phyloP scores from a whole-genome alignment of 2,797 vertebrate genomes.

The Mycteria americana region DNA sequence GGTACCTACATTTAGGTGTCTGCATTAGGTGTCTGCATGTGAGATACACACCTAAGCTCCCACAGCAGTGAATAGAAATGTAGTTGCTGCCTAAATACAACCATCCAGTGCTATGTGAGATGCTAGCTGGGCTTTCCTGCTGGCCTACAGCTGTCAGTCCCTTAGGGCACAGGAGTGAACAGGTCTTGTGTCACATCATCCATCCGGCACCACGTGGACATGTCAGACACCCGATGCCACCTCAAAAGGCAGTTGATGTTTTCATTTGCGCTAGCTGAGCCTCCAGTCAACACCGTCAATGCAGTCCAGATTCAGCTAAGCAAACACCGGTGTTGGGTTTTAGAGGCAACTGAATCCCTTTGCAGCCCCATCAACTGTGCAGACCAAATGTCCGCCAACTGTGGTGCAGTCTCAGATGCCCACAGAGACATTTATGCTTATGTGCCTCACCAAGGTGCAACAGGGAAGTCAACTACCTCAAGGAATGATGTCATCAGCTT shows the following conservation, averaged over 20 bases:
- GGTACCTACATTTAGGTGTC: background rate
- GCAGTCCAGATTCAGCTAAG: background rate
- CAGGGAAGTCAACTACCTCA: background rate
- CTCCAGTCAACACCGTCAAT: background rate
- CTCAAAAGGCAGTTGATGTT: background rate
- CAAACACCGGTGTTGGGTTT: background rate
- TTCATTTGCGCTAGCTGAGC: background rate
- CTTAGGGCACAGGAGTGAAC: background rate
- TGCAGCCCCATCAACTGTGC: background rate
- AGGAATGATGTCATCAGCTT: background rate
- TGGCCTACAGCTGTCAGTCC: background rate
- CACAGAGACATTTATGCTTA: background rate
- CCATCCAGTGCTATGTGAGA: background rate
- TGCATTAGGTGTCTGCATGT: background rate
- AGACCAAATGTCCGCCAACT: background rate
- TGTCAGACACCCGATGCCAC: background rate
- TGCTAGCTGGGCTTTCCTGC: background rate
- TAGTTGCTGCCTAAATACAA: background rate
- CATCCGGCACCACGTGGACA: accelerated
- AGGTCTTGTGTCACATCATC: background rate
- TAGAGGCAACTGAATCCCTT: background rate
- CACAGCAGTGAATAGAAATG: background rate
- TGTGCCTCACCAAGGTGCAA: background rate
- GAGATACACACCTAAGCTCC: background rate
- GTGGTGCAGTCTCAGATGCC: background rate